These are phyloP conservation scores for Sebastes itinus DNA, from an alignment of 2,797 vertebrate species.

Conservation along the genomic window DNA sequence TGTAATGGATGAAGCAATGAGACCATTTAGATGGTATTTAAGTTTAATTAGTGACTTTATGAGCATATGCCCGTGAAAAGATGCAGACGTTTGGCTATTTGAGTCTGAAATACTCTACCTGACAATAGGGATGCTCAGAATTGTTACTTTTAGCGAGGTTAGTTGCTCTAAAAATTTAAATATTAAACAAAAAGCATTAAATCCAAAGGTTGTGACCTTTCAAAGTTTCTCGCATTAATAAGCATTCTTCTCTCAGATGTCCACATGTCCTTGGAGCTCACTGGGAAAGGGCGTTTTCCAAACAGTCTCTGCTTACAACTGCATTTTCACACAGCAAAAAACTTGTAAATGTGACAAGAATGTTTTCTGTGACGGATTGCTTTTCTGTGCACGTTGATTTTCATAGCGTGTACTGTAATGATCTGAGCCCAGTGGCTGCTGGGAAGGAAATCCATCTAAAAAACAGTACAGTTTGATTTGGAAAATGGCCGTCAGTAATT, in stretches of 20 bases:
- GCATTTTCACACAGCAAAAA: not conserved
- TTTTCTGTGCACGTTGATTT: not conserved
- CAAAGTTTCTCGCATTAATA: not conserved
- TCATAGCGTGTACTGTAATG: not conserved
- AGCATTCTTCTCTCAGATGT: not conserved
- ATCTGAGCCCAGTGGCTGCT: not conserved
- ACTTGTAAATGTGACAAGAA: not conserved
- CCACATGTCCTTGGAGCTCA: not conserved
- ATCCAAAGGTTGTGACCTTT: not conserved
- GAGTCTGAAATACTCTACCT: too few species aligned
- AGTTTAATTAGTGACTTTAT: not conserved
- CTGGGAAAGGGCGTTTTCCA: not conserved
- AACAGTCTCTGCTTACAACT: not conserved
- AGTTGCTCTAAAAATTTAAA: not conserved
- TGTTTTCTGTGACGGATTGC: slow-evolving; percentile 1
- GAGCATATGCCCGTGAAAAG: not conserved
- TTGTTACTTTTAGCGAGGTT: not conserved
- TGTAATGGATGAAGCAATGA: not conserved
- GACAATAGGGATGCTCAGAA: not conserved
- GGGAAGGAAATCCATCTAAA: not conserved
- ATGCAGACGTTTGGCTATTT: not conserved
- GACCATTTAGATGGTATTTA: not conserved
- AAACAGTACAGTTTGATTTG: not conserved
- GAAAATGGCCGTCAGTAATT: not conserved
- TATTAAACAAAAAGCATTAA: not conserved